These are phyloP conservation scores for Agrilus biguttatus DNA, from an alignment of 2,888 invertebrate genomes.

Conservation along the genomic window DNA sequence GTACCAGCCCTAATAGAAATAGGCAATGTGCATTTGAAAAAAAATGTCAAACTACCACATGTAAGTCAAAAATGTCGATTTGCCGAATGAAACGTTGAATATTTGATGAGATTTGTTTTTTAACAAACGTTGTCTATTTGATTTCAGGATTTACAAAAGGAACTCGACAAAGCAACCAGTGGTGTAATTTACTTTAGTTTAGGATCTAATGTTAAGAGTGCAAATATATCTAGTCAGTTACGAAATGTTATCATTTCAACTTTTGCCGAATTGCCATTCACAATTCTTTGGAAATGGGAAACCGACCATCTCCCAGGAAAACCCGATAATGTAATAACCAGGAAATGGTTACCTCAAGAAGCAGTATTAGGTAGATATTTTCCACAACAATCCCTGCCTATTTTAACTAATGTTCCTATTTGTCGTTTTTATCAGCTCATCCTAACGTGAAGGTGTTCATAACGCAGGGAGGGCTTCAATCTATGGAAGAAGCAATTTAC, in stretches of 20 bases:
- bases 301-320: slow-evolving; percentile 7
- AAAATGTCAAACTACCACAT: slow-evolving; percentile 1
- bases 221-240: neutral
- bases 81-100: too few species aligned
- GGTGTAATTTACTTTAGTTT: slow-evolving; percentile 4
- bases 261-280: slow-evolving; percentile 2
- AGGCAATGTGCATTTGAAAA: slow-evolving; percentile 9
- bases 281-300: slow-evolving; percentile 13
- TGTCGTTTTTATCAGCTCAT: slow-evolving; percentile 16
- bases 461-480: slow-evolving; percentile 34
- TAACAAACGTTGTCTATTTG: neutral
- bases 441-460: slow-evolving; percentile 34
- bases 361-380: slow-evolving; percentile 11
- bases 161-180: slow-evolving; percentile 1
- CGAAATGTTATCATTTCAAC: neutral
- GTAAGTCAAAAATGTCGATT: neutral
- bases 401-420: neutral
- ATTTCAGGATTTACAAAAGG: slow-evolving; percentile 3
- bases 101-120: too few species aligned
- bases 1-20: slow-evolving; percentile 10
- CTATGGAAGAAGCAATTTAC: slow-evolving; percentile 30
- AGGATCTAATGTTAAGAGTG: slow-evolving; percentile 3
- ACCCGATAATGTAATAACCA: slow-evolving; percentile 10
- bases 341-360: slow-evolving; percentile 16
- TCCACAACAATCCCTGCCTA: neutral